phyloP scores from a whole-genome alignment of 30 jellyfish, hydroid and myxozoan genomes.

The Pseudorhiza aurosa region DNA sequence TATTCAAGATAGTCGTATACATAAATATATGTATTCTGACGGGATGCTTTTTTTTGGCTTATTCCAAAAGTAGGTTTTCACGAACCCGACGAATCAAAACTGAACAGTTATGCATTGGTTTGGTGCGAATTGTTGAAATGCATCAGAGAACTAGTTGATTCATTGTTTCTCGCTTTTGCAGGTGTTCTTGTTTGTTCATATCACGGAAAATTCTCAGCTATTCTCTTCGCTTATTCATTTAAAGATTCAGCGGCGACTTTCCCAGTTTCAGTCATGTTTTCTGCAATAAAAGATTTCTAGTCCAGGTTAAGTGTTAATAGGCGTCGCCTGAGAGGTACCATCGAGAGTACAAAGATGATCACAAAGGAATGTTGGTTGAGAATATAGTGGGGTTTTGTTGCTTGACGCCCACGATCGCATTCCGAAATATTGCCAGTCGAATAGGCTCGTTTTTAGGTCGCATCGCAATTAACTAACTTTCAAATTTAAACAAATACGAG shows the following conservation, averaged over 20 bases:
- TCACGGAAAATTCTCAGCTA: background rate
- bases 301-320: no score
- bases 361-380: background rate
- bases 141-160: constrained; percentile 3
- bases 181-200: constrained; percentile 37
- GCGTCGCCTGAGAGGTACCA: background rate
- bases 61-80: no score
- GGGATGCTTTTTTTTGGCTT: background rate
- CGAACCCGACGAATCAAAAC: background rate
- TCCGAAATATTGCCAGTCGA: background rate
- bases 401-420: background rate
- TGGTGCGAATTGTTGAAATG: constrained; percentile 4
- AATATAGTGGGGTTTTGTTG: background rate
- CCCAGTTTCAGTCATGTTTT: background rate
- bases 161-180: constrained; percentile 7
- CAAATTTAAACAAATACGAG: no score
- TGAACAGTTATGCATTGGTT: background rate
- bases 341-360: background rate
- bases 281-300: no score
- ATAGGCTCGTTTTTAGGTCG: no score
- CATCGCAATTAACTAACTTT: no score
- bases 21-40: background rate
- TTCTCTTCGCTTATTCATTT: background rate
- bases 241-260: background rate
- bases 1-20: background rate